Evolutionary conservation across 2,797 vertebrate species (phyloP).

Genomic region (Cirrhinus mrigala): DNA sequence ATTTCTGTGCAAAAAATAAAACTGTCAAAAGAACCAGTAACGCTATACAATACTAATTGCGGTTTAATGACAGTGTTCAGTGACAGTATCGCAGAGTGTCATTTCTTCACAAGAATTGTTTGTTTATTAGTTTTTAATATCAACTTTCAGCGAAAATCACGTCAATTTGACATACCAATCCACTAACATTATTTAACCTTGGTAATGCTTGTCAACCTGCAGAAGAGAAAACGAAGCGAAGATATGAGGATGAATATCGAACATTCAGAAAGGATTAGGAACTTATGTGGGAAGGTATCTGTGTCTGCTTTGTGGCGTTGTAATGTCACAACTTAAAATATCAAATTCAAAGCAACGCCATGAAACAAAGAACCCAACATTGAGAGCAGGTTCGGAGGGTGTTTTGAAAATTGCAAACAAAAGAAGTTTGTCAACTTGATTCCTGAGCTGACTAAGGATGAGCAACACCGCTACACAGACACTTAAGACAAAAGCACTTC

Average conservation of each 20-base stretch:
- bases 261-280: neutral
- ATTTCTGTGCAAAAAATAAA: neutral
- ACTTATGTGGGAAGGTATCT: constrained; percentile 24
- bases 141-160: neutral
- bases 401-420: neutral
- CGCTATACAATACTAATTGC: neutral
- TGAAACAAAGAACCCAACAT: constrained; percentile 12
- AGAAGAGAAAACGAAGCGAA: neutral
- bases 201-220: neutral
- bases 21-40: neutral
- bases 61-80: neutral
- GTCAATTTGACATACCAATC: neutral
- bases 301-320: neutral
- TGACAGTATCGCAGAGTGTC: neutral
- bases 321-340: constrained; percentile 34
- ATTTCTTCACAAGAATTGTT: neutral
- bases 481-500: neutral
- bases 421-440: constrained; percentile 5
- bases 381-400: constrained; percentile 11
- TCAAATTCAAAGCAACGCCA: constrained; percentile 22
- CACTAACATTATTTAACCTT: neutral
- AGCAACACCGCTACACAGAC: neutral
- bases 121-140: neutral
- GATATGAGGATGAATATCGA: neutral
- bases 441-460: constrained; percentile 3